Percentiles rank a stretch among this genome's conserved stretches.
Evolutionary conservation across 2,888 invertebrate genomes (phyloP).

Genomic region (Oxyscelio sp.): DNA sequence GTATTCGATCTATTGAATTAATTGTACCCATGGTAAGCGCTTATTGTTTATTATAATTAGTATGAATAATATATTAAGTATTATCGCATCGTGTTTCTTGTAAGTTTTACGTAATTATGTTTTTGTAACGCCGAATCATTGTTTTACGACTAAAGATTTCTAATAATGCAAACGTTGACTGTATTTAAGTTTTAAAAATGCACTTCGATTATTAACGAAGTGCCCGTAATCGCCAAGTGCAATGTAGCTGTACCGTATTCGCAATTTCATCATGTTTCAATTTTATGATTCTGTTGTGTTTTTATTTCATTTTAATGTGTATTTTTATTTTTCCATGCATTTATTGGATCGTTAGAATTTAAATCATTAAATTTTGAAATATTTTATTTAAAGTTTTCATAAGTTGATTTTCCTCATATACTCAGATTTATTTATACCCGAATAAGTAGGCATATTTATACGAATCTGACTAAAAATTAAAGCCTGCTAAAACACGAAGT

Average conservation of each 20-base stretch:
- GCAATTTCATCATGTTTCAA: slow-evolving; percentile 37
- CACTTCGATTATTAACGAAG: slow-evolving; percentile 30
- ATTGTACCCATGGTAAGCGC: slow-evolving; percentile 39
- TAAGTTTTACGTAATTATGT: slow-evolving; percentile 15
- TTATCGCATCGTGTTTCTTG: slow-evolving; percentile 4
- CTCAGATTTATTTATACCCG: too few species aligned
- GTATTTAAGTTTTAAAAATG: slow-evolving; percentile 24
- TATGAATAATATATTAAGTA: slow-evolving; percentile 17
- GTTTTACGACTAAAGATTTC: slow-evolving; percentile 22
- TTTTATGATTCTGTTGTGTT: slow-evolving; percentile 17
- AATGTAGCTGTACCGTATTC: slow-evolving; percentile 35
- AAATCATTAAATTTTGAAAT: neutral
- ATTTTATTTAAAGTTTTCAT: neutral
- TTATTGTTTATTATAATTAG: slow-evolving; percentile 29
- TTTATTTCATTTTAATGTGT: slow-evolving; percentile 37
- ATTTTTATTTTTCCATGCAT: slow-evolving; percentile 52
- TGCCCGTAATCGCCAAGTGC: slow-evolving; percentile 24
- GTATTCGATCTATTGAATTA: slow-evolving; percentile 26
- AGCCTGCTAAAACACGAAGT: too few species aligned
- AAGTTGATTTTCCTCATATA: neutral
- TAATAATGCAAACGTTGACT: slow-evolving; percentile 36
- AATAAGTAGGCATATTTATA: too few species aligned
- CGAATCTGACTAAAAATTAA: too few species aligned
- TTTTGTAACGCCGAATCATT: slow-evolving; percentile 19
- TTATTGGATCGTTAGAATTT: neutral